phyloP scores from a whole-genome alignment of 2,113 vertebrate species.

The Promerops cafer region DNA sequence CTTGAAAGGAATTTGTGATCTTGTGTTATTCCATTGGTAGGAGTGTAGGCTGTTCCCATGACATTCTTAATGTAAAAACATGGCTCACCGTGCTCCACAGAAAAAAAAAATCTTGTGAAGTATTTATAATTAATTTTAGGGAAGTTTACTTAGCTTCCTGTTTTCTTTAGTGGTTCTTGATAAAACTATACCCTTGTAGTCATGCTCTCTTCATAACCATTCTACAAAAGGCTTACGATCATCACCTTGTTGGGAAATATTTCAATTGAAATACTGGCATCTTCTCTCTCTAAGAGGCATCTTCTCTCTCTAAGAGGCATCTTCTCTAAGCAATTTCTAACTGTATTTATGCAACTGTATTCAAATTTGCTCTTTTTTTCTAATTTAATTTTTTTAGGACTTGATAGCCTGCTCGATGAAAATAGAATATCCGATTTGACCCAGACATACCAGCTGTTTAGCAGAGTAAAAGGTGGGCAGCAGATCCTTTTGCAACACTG shows the following conservation, averaged over 20 bases:
- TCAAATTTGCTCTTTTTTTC: neutral
- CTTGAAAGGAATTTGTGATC: neutral
- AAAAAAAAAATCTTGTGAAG: neutral
- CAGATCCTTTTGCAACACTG: conserved; percentile 77
- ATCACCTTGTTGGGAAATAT: neutral
- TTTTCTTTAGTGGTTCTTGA: neutral
- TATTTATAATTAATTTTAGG: neutral
- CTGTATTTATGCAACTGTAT: neutral
- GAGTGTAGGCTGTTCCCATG: neutral
- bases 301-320: neutral
- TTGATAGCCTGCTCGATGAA: conserved; percentile 78
- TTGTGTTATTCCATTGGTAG: neutral
- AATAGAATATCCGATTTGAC: conserved; percentile 78
- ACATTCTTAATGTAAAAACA: neutral
- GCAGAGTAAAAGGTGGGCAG: conserved; percentile 77
- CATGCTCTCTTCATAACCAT: neutral
- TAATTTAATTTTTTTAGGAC: conserved; percentile 45
- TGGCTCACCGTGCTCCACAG: neutral
- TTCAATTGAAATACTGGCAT: neutral
- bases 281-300: neutral
- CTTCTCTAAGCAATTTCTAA: neutral
- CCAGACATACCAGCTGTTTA: conserved; percentile 79
- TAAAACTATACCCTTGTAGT: neutral
- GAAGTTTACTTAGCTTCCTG: neutral
- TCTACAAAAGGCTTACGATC: neutral